These are phyloP conservation scores for Fratercula arctica DNA, from an alignment of 2,797 vertebrate species.

Conservation along the genomic window DNA sequence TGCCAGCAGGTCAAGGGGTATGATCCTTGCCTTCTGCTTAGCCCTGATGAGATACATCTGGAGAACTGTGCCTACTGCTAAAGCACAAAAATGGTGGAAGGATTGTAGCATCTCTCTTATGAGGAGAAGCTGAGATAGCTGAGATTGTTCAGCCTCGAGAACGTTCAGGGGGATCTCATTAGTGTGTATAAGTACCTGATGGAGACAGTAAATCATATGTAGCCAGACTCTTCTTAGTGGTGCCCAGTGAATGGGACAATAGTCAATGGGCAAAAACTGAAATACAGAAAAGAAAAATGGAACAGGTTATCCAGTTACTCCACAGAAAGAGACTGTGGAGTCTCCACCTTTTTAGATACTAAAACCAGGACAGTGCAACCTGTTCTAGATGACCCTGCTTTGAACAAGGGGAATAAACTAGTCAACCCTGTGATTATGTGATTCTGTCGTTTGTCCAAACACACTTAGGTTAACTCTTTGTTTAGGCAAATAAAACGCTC, in stretches of 20 bases:
- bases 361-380: not conserved
- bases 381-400: not conserved
- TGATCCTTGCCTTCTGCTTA: not conserved
- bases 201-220: not conserved
- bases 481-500: not conserved
- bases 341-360: not conserved
- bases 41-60: not conserved
- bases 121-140: not conserved
- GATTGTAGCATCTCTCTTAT: not conserved
- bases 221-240: not conserved
- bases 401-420: not conserved
- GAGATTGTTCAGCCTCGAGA: not conserved
- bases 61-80: not conserved
- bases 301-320: not conserved
- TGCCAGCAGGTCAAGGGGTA: rapidly evolving
- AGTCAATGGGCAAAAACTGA: not conserved
- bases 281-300: not conserved
- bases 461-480: not conserved
- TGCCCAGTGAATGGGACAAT: not conserved
- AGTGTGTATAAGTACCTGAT: not conserved
- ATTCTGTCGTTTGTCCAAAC: not conserved
- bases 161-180: not conserved
- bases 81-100: not conserved
- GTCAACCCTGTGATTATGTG: not conserved
- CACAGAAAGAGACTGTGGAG: not conserved